phyloP scores from a whole-genome alignment of 1,140 invertebrate species.

The Melanaphis sacchari region DNA sequence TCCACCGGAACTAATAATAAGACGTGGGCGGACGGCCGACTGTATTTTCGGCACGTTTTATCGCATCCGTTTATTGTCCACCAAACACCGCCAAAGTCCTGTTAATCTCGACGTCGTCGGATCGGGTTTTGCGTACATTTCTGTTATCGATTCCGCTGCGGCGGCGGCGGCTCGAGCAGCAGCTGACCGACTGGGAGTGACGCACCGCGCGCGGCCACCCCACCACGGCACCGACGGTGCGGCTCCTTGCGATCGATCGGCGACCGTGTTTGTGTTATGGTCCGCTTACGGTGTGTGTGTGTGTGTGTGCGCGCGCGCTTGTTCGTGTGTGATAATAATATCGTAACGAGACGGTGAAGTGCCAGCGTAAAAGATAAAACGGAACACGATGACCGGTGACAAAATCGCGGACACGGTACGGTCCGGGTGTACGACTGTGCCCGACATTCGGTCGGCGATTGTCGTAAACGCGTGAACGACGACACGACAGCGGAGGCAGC shows the following conservation, averaged over 20 bases:
- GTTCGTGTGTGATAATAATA: slow-evolving; percentile 14
- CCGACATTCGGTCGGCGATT: slow-evolving; percentile 2
- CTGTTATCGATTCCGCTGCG: neutral
- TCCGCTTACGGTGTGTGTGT: slow-evolving; percentile 24
- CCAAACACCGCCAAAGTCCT: neutral
- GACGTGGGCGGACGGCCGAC: neutral
- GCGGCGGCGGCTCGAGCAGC: neutral
- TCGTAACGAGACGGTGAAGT: neutral
- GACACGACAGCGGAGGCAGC: neutral
- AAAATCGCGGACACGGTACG: neutral
- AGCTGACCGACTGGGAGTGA: slow-evolving; percentile 36
- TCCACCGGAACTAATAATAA: neutral
- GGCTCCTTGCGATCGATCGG: slow-evolving; percentile 49
- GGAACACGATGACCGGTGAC: slow-evolving; percentile 12
- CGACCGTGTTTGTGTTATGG: slow-evolving; percentile 28
- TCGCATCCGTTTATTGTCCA: neutral
- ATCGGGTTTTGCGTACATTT: neutral
- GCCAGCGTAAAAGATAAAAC: neutral
- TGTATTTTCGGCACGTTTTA: neutral
- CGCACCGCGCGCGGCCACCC: neutral
- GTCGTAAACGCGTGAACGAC: neutral
- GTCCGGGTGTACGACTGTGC: neutral
- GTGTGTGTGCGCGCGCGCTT: neutral
- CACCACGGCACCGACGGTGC: neutral
- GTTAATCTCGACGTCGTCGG: neutral